Evolutionary conservation across 2,797 vertebrate species (phyloP), one percentile per base, ranked within the genome.

Genomic region (Anguilla anguilla): DNA sequence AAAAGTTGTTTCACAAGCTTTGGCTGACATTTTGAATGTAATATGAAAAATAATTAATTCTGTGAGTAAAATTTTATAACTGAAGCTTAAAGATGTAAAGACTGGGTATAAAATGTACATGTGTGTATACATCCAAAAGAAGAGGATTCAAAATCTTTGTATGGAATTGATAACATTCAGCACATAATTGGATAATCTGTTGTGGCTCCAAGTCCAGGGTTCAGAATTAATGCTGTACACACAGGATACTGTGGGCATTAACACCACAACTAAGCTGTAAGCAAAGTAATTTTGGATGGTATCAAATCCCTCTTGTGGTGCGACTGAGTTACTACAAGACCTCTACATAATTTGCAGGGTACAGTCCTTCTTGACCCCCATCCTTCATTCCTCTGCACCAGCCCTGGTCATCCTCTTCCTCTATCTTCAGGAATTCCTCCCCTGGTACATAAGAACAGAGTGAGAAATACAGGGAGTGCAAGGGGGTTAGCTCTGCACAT

Each of bases 371-470:
- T 92, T 93, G 93, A 0, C 95, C 95, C 1, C 91, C 94, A 0
- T 96, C 96, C 93, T 95, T 96, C 94, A 95, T 95, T 74, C 96
- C 96, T 83, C 96, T 94, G 92, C 96, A 97, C 96, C 96, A 97
- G 82, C 96, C 96, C 92, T 96, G 96, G 90, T 96, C 96, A 2
- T 97, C 96, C 94, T 97, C 96, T 61, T 97, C 96, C 91, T 96
- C 96, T 0, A 91, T 93, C 94, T 97, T 97, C 91, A 96, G 15
- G 89, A 97, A 97, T 92, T 96, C 96, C 89, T 97, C 96, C 86
- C 96, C 96, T 96, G 90, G 7, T 22, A 46, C 69, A 84, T 57
- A 49, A 43, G 25, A 28, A 64, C 57, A 72, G 9, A 82, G 28
- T 10, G 0, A 51, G 25, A 49, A 83, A 28, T 10, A 19, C 53